Evolutionary conservation across 2,113 vertebrate genomes (phyloP).

Genomic region (Barnardius zonarius): DNA sequence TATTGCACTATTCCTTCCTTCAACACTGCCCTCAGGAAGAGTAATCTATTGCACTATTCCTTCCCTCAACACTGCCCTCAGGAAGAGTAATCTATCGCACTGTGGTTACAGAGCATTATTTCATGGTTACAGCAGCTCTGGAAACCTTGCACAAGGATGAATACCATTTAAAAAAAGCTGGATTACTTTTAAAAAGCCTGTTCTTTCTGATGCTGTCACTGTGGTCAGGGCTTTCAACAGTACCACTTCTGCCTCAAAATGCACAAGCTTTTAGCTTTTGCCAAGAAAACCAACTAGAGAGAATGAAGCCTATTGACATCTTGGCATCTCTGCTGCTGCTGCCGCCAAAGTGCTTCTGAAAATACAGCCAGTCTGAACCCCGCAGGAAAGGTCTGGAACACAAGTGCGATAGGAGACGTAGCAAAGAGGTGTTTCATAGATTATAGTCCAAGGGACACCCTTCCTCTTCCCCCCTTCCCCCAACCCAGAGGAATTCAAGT

Average conservation of each 20-base stretch:
- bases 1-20: background rate
- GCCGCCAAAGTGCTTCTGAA: background rate
- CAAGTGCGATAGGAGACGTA: background rate
- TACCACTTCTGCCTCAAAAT: conserved; percentile 1
- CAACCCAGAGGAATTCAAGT: background rate
- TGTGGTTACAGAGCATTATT: background rate
- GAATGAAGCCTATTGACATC: background rate
- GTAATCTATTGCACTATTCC: background rate
- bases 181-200: background rate
- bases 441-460: background rate
- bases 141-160: background rate
- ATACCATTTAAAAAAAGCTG: background rate
- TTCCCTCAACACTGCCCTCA: too few species aligned
- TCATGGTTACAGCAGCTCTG: background rate
- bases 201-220: conserved; percentile 33
- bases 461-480: background rate
- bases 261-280: conserved; percentile 41
- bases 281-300: background rate
- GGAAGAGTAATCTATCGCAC: background rate
- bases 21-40: too few species aligned
- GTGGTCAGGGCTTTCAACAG: conserved; percentile 14
- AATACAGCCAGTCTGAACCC: background rate
- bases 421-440: background rate
- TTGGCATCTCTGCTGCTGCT: background rate
- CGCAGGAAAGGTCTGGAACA: background rate